These are phyloP conservation scores for Ceratothoa steindachneri DNA, from an alignment of 2,888 invertebrate genomes.

Conservation along the genomic window DNA sequence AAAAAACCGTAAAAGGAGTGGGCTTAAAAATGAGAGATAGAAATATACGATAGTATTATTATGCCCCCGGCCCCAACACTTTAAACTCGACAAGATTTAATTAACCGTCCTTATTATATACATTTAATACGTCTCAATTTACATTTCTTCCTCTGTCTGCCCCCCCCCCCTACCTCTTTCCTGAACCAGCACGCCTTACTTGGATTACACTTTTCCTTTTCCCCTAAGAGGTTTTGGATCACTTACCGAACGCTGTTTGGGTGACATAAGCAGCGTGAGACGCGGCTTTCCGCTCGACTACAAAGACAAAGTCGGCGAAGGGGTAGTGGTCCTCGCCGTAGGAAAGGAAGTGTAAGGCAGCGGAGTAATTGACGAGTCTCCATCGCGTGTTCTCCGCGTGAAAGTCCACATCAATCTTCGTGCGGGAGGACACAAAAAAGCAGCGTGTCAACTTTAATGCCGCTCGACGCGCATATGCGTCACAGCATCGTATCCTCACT, in stretches of 20 bases:
- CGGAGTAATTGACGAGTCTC: conserved; percentile 57
- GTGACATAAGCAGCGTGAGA: conserved; percentile 60
- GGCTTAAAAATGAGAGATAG: too few species aligned
- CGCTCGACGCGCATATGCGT: too few species aligned
- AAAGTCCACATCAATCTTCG: conserved; percentile 52
- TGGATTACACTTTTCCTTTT: not conserved
- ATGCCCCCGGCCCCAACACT: too few species aligned
- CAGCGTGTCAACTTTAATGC: too few species aligned
- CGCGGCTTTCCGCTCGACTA: conserved; percentile 60
- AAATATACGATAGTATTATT: too few species aligned
- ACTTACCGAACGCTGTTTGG: conserved; percentile 58
- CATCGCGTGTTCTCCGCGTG: conserved; percentile 61
- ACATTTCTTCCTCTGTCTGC: not conserved
- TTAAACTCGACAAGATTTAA: too few species aligned
- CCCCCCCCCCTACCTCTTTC: not conserved
- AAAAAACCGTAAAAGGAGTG: too few species aligned
- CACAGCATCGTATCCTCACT: too few species aligned
- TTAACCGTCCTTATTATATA: too few species aligned
- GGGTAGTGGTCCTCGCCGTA: conserved; percentile 49
- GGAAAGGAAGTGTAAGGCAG: conserved; percentile 56
- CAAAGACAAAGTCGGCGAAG: conserved; percentile 58
- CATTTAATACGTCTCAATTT: too few species aligned
- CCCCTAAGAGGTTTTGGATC: not conserved
- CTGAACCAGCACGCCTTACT: not conserved
- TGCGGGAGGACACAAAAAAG: too few species aligned